Evolutionary conservation across 2,113 vertebrate genomes (phyloP), one percentile per base, ranked within the genome.

Genomic region (Platichthys stellatus): DNA sequence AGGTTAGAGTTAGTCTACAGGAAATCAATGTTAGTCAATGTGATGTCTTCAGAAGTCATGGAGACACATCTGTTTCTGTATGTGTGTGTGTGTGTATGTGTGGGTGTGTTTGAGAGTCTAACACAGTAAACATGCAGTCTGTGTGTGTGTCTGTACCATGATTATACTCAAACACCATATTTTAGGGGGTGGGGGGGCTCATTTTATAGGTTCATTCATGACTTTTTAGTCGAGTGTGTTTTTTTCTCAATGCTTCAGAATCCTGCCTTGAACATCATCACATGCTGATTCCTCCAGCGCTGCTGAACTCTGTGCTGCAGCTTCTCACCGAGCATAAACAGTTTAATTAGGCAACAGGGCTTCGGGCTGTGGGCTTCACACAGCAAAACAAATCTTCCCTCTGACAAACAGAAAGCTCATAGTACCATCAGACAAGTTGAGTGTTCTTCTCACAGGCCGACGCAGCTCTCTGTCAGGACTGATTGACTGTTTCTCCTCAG

Each of bases 231-330:
- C 5, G 26, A 7, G 0, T 43, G 0, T 43, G 21, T 17, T 45
- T 17, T 53, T 7, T 57, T 45, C 28, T 51, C 9, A 53, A 2
- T 21, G 13, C 40, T 31, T 73, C 63, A n/a, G 5, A 47, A 1
- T 6, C 4, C 18, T 43, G 21, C 53, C 45, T 62, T 28, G 59
- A 54, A 70, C 59, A 57, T 12, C 15, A 15, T 70, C 59, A 63
- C 40, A 59, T 56, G 53, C 53, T 21, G n/a, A 35, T n/a, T 28
- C 21, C 28, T 60, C 54, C 56, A 28, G 3, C 45, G 2, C 4
- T 31, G 49, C 62, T 57, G 57, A 53, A 65, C 5, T 31, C 31
- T 3, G 23, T 31, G 31, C 23, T 49, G 59, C 53, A 65, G 76
- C 18, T 54, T 45, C 15, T 40, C 21, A 23, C 20, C 23, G n/a